Evolutionary conservation across 2,888 invertebrate genomes (phyloP), one percentile per base, ranked within the genome.

Genomic region (Metacarcinus magister): DNA sequence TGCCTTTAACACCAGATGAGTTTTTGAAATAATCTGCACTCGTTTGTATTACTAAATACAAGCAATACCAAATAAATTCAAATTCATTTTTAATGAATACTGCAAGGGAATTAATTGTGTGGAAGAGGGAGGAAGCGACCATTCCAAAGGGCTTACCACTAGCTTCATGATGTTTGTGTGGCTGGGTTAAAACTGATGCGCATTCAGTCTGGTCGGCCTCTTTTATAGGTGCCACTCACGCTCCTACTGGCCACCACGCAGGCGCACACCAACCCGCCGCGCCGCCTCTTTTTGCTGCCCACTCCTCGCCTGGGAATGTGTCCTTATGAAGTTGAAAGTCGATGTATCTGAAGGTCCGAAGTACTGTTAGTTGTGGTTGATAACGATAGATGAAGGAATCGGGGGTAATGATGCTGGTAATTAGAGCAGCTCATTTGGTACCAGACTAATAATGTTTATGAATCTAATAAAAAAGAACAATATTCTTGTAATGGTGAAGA

Each of bases 101-200:
- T 4, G 28, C 75, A 75, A n/a, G 28, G 75, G 28, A 8, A 23
- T 67, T 75, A 75, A n/a, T 75, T 28, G 8, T 75, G 75, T 28
- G 75, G 13, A 44, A 28, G 46, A 32, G 46, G 46, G 92, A 92
- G n/a, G 13, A n/a, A 87, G 39, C 39, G 87, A 87, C 39, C 87
- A 87, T 32, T 32, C 92, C 48, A 23, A 92, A 13, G 54, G 23
- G 48, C 92, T 92, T 92, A 92, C 92, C 92, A 92, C 28, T 23
- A 92, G 44, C 92, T 92, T 92, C 92, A 92, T 92, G 92, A 60
- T 92, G 92, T 39, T 92, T 48, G 48, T 92, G 92, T 92, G 48
- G 48, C 28, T 92, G 87, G 39, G 32, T 87, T 87, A 39, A 87
- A 23, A 87, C 87, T 87, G 87, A 87, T 87, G 87, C 39, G n/a